Evolutionary conservation across 1,140 invertebrate species (phyloP).

Genomic region (Apis florea): DNA sequence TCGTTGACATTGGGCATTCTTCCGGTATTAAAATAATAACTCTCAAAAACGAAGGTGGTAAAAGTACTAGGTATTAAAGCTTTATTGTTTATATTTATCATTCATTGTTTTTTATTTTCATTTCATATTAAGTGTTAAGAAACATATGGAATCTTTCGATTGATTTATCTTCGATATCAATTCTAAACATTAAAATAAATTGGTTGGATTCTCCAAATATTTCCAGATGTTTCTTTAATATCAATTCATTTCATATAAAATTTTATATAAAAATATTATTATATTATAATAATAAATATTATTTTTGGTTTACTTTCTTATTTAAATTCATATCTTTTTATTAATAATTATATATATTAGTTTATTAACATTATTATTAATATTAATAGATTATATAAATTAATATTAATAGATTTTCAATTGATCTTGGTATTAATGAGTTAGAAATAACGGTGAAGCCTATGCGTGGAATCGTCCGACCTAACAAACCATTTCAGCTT

Average conservation of each 20-base stretch:
- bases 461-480: conserved; percentile 62
- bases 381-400: conserved; percentile 61
- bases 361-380: not conserved
- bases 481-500: conserved; percentile 49
- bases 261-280: too few species aligned
- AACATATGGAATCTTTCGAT: too few species aligned
- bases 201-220: too few species aligned
- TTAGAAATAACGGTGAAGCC: conserved; percentile 66
- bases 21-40: conserved; percentile 61
- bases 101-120: not conserved
- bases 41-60: conserved; percentile 66
- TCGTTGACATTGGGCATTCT: conserved; percentile 64
- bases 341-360: not conserved
- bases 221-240: too few species aligned
- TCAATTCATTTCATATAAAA: too few species aligned
- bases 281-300: too few species aligned
- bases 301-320: too few species aligned
- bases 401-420: conserved; percentile 58
- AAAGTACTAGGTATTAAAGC: conserved; percentile 58
- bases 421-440: conserved; percentile 68
- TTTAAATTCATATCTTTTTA: not conserved
- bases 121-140: too few species aligned
- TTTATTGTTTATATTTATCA: not conserved
- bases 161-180: too few species aligned
- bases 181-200: too few species aligned